A percentile compares a stretch with the other conserved stretches of the same genome.
These are phyloP conservation scores for Thinocorus orbignyianus DNA, from an alignment of 2,113 vertebrate species.

Conservation along the genomic window DNA sequence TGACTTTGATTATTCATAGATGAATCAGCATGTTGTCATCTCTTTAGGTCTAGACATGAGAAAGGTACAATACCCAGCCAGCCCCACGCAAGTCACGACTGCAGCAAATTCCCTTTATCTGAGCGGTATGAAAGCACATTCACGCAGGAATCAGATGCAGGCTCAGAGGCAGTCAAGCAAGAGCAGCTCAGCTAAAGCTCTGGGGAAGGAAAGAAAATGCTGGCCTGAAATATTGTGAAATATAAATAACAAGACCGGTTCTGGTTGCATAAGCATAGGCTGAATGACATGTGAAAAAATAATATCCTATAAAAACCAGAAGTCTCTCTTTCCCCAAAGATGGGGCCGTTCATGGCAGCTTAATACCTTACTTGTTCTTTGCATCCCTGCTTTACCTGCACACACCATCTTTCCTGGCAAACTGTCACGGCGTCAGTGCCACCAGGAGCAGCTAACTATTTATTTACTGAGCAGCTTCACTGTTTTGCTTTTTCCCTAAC, in stretches of 20 bases:
- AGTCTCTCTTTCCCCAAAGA: background rate
- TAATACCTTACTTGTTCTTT: background rate
- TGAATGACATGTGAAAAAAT: background rate
- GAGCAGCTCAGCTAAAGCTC: constrained; percentile 51
- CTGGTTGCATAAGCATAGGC: constrained; percentile 8
- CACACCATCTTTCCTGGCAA: background rate
- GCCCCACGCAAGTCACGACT: background rate
- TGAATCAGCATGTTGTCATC: constrained; percentile 53
- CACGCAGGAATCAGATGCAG: constrained; percentile 10
- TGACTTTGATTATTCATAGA: constrained; percentile 28
- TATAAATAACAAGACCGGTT: constrained; percentile 31
- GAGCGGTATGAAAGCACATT: background rate
- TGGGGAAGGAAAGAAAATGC: constrained; percentile 45
- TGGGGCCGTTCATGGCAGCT: background rate
- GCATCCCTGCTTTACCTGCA: background rate
- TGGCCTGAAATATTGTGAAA: constrained; percentile 34
- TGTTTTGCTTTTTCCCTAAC: constrained; percentile 2
- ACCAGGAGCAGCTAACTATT: background rate
- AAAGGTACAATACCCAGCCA: background rate
- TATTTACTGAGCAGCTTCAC: constrained; percentile 7
- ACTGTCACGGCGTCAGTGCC: background rate
- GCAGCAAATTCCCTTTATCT: constrained; percentile 15
- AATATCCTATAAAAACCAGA: background rate
- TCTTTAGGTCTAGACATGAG: background rate
- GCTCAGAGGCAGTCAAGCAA: constrained; percentile 43